Base-by-base conservation (phyloP, 2,797 vertebrate species). In the Xyrichtys novacula region DNA sequence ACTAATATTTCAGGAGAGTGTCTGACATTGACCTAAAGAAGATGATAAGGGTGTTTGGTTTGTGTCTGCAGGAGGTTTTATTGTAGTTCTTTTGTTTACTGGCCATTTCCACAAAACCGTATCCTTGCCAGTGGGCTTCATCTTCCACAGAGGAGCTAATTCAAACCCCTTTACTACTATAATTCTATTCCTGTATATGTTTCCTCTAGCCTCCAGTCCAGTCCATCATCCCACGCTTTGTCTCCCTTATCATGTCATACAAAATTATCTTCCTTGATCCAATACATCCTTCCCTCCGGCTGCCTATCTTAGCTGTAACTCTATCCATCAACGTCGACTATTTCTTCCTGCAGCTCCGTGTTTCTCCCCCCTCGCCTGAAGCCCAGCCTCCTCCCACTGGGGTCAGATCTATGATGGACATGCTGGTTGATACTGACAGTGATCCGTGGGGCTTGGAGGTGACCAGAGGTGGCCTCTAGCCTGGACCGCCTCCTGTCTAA, bases 391-490 rank as follows among this genome's bases (percentile, higher is more conserved):
- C 38, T 34, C 58, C 20, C 34, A 16, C 58, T 60, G 69, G 65
- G 80, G 80, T 88, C 83, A 78, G 66, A 32, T 34, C 55, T 22
- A 75, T 82, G 83, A 85, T 76, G 78, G 80, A 77, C 78, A 60
- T 10, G 17, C 65, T 31, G 65, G 49, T 71, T 22, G 23, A 77
- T 42, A 55, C 70, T 49, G 61, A 84, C 55, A 53, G 56, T 68
- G 85, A 88, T 78, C 76, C 50, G 9, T 22, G 2, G 65, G 17
- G 65, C 64, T 64, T 16, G 0, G 14, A 65, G 78, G 80, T 63
- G 60, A 63, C 65, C 47, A 5, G 6, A 14, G 2, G 61, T 40
- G 60, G 52, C 76, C 59, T 62, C 56, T 43, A 28, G 65, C 36
- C 58, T 3, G 9, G 23, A 44, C 76, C 66, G 25, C 80, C 84